A percentile compares a stretch with the other conserved stretches of the same genome.
Evolutionary conservation across 2,888 invertebrate species (phyloP).

Genomic region (Ormyrus rosae): DNA sequence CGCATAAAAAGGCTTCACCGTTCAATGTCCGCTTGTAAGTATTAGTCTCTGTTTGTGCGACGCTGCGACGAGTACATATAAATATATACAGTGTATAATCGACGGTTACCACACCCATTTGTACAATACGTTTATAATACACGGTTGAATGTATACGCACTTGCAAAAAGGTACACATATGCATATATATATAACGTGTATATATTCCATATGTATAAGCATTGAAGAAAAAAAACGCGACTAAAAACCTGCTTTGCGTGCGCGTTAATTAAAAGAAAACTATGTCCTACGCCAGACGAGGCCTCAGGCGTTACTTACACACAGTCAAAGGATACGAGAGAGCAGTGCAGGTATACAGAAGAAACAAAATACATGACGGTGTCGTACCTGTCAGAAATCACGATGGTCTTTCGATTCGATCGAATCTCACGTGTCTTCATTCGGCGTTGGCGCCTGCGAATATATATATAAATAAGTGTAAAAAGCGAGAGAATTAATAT

Average conservation of each 20-base stretch:
- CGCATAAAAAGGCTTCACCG: no score
- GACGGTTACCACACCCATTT: conserved; percentile 20
- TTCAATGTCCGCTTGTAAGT: not conserved
- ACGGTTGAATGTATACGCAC: conserved; percentile 42
- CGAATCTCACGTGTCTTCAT: conserved; percentile 52
- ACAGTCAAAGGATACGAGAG: no score
- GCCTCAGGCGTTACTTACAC: no score
- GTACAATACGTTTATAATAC: conserved; percentile 41
- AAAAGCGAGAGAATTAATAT: not conserved
- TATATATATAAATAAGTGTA: not conserved
- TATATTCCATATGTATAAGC: not conserved
- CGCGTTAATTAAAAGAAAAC: not conserved
- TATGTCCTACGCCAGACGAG: no score
- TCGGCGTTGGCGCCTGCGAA: conserved; percentile 5
- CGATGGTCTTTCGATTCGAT: conserved; percentile 47
- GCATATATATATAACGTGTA: not conserved
- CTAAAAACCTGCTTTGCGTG: not conserved
- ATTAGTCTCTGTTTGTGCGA: not conserved
- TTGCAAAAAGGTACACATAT: conserved; percentile 9
- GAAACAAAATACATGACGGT: not conserved
- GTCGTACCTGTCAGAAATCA: conserved; percentile 36
- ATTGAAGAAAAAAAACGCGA: not conserved
- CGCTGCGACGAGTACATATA: conserved; percentile 25
- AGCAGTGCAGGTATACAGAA: not conserved
- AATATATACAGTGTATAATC: conserved; percentile 28